These are phyloP conservation scores for Pithys albifrons DNA, from an alignment of 2,113 vertebrate species.

Conservation along the genomic window DNA sequence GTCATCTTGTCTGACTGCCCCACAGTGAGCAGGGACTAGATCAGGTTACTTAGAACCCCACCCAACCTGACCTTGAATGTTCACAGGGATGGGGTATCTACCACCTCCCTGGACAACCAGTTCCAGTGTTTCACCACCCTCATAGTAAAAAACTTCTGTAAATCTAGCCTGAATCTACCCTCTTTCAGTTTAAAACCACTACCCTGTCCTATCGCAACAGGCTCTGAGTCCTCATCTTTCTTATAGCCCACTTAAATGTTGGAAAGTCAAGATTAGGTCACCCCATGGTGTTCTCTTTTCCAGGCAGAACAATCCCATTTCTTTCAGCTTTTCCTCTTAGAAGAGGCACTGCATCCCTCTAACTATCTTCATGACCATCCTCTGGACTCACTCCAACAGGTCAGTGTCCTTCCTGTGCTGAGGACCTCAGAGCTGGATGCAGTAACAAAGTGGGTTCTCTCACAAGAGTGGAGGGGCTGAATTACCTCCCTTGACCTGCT, in stretches of 20 bases:
- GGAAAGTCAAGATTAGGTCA: background rate
- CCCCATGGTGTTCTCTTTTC: background rate
- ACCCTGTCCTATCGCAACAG: background rate
- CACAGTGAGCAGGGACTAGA: background rate
- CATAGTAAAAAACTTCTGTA: background rate
- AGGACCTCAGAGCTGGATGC: background rate
- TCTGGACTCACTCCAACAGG: accelerated
- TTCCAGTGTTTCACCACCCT: background rate
- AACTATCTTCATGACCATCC: background rate
- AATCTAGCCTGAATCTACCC: background rate
- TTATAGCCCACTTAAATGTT: background rate
- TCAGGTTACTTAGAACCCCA: background rate
- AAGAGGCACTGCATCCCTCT: background rate
- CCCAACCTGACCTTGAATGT: background rate
- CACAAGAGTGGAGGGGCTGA: background rate
- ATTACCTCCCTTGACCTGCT: background rate
- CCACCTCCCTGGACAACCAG: background rate
- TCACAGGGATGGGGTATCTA: background rate
- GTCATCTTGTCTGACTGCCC: background rate
- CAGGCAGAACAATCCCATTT: background rate
- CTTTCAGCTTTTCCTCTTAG: background rate
- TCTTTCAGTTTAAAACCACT: background rate
- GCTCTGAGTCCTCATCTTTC: background rate
- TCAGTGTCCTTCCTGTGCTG: background rate
- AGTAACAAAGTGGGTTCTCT: background rate